These are phyloP conservation scores for Cistogaster globosa DNA, from an alignment of 2,888 invertebrate genomes.

Conservation along the genomic window DNA sequence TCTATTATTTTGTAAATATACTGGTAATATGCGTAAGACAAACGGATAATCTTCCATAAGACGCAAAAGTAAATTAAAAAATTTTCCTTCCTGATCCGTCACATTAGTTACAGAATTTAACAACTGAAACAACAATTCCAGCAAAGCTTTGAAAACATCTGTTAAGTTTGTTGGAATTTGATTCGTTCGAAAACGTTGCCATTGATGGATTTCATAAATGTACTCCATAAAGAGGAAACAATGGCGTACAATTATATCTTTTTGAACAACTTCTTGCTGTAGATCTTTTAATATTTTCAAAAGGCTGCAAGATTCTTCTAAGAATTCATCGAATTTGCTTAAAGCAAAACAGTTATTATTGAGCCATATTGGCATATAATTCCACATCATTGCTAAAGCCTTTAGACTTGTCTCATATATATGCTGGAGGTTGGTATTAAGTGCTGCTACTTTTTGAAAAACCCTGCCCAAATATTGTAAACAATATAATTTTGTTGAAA, in stretches of 20 bases:
- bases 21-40: slow-evolving; percentile 44
- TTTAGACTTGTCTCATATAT: slow-evolving; percentile 73
- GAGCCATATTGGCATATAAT: slow-evolving; percentile 75
- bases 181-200: slow-evolving; percentile 41
- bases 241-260: slow-evolving; percentile 19
- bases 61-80: slow-evolving; percentile 40
- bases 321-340: slow-evolving; percentile 70
- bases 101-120: background rate
- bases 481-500: slow-evolving; percentile 76
- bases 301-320: slow-evolving; percentile 64
- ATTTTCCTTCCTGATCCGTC: slow-evolving; percentile 27
- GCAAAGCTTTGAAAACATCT: slow-evolving; percentile 34
- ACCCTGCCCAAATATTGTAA: slow-evolving; percentile 76
- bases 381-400: slow-evolving; percentile 75
- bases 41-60: slow-evolving; percentile 45
- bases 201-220: slow-evolving; percentile 63
- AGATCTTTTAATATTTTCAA: slow-evolving; percentile 63
- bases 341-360: slow-evolving; percentile 73
- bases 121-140: slow-evolving; percentile 48
- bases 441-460: slow-evolving; percentile 64
- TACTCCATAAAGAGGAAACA: slow-evolving; percentile 59
- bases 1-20: slow-evolving; percentile 37
- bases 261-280: slow-evolving; percentile 8
- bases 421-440: slow-evolving; percentile 62
- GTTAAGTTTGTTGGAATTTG: slow-evolving; percentile 4